Evolutionary conservation across 2,888 invertebrate species (phyloP), one percentile per base, ranked within the genome.

Genomic region (Aleiodes leptofemur): DNA sequence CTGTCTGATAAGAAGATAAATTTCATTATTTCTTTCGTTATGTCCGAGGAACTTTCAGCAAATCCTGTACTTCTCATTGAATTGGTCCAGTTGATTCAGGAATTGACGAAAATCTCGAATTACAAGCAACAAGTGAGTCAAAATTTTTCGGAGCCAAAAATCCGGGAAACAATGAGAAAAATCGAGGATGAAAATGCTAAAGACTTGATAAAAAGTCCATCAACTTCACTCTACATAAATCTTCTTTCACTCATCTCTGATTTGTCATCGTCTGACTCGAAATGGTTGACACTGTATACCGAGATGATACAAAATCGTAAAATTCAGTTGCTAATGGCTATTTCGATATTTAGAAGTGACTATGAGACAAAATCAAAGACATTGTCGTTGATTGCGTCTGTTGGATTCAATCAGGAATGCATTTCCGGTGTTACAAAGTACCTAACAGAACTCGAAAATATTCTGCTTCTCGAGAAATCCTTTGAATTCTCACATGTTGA

Each of bases 261-360:
- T 80, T 84, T 92, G 55, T 90, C 90, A 1, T 85, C 88, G 64
- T 87, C 90, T 71, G 89, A 90, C 82, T 85, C 88, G 0, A 83
- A 85, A 11, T 92, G 92, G 92, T 80, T 90, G 23, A 87, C 88
- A 7, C 82, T 91, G 6, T 90, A 90, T 76, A 86, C 87, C 13
- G 88, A 91, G 71, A 82, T 92, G 68, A 82, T 90, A 16, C 83
- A 86, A 68, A 86, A 86, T 31, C 88, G 86, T 78, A 90, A 90
- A 79, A 88, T 91, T 14, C 91, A 91, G 79, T 89, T 90, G 86
- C 85, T 91, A 23, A 86, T 92, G 74, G 92, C 92, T 1, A 85
- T 90, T 68, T 91, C 90, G 1, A 84, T 92, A 11, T 91, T 90
- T 78, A 89, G 88, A 0, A 90, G 91, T 9, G 86, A 90, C 3